phyloP scores from a whole-genome alignment of 1,140 invertebrate genomes.

The Aphaenogaster floridana region DNA sequence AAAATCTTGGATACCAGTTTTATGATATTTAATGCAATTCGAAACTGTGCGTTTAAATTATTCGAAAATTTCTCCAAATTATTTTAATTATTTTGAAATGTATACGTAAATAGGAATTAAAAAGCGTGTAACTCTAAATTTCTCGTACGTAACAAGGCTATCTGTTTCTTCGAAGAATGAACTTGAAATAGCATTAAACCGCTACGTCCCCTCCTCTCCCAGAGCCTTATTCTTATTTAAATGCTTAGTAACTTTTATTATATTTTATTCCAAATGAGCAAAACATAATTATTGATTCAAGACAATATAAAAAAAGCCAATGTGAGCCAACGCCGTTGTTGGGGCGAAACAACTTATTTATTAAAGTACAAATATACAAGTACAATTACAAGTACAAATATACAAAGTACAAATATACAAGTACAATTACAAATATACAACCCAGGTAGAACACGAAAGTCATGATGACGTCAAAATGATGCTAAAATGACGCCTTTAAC shows the following conservation, averaged over 20 bases:
- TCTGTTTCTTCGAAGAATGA: background rate
- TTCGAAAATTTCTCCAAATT: background rate
- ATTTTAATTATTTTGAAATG: background rate
- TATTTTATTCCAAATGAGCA: background rate
- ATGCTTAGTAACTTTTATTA: background rate
- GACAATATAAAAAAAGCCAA: too few relatives aligned
- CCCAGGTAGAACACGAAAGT: too few relatives aligned
- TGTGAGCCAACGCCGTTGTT: too few relatives aligned
- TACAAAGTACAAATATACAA: too few relatives aligned
- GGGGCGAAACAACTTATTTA: too few relatives aligned
- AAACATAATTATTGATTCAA: background rate
- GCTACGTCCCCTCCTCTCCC: background rate
- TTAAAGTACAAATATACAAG: too few relatives aligned
- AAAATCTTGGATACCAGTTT: background rate
- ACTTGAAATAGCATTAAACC: background rate
- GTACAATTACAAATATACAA: too few relatives aligned
- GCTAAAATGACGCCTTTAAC: too few relatives aligned
- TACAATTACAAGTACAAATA: too few relatives aligned
- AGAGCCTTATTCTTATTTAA: too few relatives aligned
- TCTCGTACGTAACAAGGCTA: background rate
- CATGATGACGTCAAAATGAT: too few relatives aligned
- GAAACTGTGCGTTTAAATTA: background rate
- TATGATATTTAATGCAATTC: background rate
- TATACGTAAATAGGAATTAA: background rate
- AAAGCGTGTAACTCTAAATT: background rate